Conservation (phyloP, 2,113 vertebrate genomes). For the Macquaria ambigua region DNA sequence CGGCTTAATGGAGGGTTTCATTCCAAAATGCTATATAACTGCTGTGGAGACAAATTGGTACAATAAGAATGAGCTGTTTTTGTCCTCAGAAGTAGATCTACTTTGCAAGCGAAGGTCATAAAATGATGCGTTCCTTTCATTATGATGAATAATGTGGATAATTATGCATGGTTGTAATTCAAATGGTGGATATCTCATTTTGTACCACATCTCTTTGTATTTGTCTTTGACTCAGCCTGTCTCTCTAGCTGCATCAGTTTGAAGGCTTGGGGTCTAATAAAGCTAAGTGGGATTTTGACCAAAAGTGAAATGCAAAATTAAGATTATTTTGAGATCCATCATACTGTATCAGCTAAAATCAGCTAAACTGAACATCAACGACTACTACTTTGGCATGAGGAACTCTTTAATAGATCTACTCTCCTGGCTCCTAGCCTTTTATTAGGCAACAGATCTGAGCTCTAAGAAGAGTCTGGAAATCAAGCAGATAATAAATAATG, state of each 20-base stretch:
- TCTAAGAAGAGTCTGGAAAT: slow-evolving; percentile 48
- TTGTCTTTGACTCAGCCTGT: slow-evolving; percentile 26
- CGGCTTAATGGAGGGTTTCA: slow-evolving; percentile 54
- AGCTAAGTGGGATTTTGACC: slow-evolving; percentile 31
- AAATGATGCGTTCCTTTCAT: slow-evolving; percentile 23
- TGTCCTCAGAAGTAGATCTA: slow-evolving; percentile 27
- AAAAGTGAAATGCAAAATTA: slow-evolving; percentile 27
- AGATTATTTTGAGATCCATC: background rate
- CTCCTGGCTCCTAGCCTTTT: slow-evolving; percentile 27
- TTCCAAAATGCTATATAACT: slow-evolving; percentile 54
- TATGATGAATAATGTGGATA: slow-evolving; percentile 54
- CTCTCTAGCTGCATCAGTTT: slow-evolving; percentile 14
- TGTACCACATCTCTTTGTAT: slow-evolving; percentile 25
- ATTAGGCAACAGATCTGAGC: slow-evolving; percentile 42
- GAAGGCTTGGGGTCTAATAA: background rate
- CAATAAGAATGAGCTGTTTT: slow-evolving; percentile 48
- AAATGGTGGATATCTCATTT: slow-evolving; percentile 48
- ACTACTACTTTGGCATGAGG: slow-evolving; percentile 21
- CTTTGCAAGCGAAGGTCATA: slow-evolving; percentile 30
- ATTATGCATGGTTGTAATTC: slow-evolving; percentile 48
- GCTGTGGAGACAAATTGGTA: slow-evolving; percentile 49
- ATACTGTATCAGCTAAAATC: background rate
- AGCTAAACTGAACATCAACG: background rate
- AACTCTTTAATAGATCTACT: slow-evolving; percentile 8
- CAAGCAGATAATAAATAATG: slow-evolving; percentile 51